These are phyloP conservation scores for Ceratitis capitata DNA, from an alignment of 1,140 invertebrate genomes.

Conservation along the genomic window DNA sequence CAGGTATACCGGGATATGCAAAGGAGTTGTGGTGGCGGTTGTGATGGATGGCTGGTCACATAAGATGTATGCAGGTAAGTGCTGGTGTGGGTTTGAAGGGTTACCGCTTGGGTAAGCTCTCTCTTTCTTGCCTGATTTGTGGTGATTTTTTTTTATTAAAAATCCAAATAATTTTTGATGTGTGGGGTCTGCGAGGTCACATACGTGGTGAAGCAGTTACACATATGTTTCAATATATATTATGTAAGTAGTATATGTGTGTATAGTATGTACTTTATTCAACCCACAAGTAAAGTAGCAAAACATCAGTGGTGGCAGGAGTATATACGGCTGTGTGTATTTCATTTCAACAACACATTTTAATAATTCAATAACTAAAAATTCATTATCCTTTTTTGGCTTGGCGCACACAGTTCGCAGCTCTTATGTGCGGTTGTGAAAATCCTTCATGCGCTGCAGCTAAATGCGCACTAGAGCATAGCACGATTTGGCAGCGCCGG, in stretches of 20 bases:
- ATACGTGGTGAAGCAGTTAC: too few relatives aligned
- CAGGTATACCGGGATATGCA: neutral
- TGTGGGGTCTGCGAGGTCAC: neutral
- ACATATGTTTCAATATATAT: too few relatives aligned
- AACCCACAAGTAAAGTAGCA: neutral
- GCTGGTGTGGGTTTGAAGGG: neutral
- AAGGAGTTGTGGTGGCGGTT: neutral
- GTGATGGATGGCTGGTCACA: neutral
- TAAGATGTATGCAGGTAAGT: neutral
- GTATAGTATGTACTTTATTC: neutral
- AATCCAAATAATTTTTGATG: neutral
- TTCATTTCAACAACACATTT: slow-evolving; percentile 39
- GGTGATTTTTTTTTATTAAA: neutral
- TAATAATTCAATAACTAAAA: slow-evolving; percentile 44
- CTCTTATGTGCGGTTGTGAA: neutral
- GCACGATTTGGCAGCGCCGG: neutral
- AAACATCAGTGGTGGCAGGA: neutral
- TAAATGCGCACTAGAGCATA: slow-evolving; percentile 1
- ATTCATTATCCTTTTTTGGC: slow-evolving; percentile 41
- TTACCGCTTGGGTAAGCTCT: neutral
- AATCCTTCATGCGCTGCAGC: neutral
- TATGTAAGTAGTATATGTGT: too few relatives aligned
- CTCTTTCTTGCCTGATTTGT: neutral
- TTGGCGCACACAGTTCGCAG: neutral
- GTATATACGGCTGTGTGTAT: neutral